Base-by-base conservation (phyloP, 2,797 vertebrate genomes). In the Epinephelus awoara region DNA sequence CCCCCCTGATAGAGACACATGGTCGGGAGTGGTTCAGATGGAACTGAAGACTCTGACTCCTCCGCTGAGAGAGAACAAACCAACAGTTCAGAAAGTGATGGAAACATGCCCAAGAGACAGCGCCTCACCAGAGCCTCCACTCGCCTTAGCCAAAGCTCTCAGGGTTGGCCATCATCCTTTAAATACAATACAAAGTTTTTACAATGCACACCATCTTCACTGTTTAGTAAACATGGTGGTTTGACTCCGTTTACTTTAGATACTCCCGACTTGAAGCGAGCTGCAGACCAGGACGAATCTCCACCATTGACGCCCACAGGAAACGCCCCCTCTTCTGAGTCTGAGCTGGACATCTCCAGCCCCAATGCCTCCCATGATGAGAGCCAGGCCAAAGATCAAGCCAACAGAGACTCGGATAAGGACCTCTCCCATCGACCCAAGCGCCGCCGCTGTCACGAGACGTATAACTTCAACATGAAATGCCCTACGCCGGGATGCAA, bases 401-500 rank as follows among this genome's bases (percentile, higher is more conserved):
- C 96, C 78, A 94, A 94, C 91, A 97, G 99, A 93, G 98, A 98
- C 91, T 98, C 97, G 0, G 98, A 98, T 85, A 99, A 98, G 25
- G 98, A 99, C 89, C 96, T 98, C 3, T 98, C 98, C 40, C 97
- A 98, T 88, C 95, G 98, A 44, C 98, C 98, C 61, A 99, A 99
- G 79, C 97, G 98, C 6, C 97, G 98, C 18, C 97, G 98, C 78
- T 99, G 99, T 92, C 98, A 99, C 0, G 98, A 99, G 90, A 99
- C 98, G 84, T 99, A 99, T 95, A 99, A 99, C 91, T 99, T 99
- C 87, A 99, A 99, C 90, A 99, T 99, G 98, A 99, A 99, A 81
- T 99, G 98, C 79, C 98, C 98, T 23, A 99, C 98, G 0, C 98
- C 98, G 0, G 98, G 98, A n/a, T 99, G 98, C 90, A 99, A 99